Base-by-base conservation (phyloP, 1,140 invertebrate genomes). In the Drosophila pectinifera region DNA sequence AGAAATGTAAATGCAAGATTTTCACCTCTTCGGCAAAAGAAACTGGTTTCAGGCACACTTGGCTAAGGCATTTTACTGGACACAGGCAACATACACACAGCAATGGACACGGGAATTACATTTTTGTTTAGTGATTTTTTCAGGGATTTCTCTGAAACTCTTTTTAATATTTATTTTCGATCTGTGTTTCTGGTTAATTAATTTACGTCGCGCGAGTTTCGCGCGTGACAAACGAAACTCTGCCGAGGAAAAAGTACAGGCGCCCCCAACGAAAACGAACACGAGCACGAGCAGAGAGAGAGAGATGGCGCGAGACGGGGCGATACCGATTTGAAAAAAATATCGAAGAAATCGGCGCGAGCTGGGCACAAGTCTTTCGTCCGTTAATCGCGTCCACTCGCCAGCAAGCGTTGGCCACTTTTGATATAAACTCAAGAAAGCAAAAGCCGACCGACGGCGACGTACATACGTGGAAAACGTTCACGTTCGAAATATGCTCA, bases 351-450 rank as follows among this genome's bases (percentile, higher is more conserved):
- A 49, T 58, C 56, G 39, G 22, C 74, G 48, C 57, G 58, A 34
- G 55, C 53, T 64, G 38, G 14, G 39, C 49, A 53, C 49, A 42
- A 74, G 58, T 61, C 49, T 73, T 49, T 90, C 73, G 82, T 91
- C 90, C 90, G 90, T 76, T 83, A 90, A 89, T 90, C 80, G 81
- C 86, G 83, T 91, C 90, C 86, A 88, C 76, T 85, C 86, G 90
- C 83, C 76, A 89, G 73, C 77, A 90, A 88, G 80, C 70, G 83
- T 83, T 88, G 76, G 78, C 81, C 73, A 84, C 83, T 90, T 91
- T 90, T 91, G 80, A 91, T 89, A 85, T 88, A 84, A 74, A 85
- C 81, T 90, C 81, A 86, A 90, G 86, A 86, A 85, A 90, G 86
- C 86, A 90, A 90, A 90, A 90, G 81, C 78, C 86, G 79, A 73